Base-by-base conservation (phyloP, 2,113 vertebrate genomes). In the Notothenia coriiceps region DNA sequence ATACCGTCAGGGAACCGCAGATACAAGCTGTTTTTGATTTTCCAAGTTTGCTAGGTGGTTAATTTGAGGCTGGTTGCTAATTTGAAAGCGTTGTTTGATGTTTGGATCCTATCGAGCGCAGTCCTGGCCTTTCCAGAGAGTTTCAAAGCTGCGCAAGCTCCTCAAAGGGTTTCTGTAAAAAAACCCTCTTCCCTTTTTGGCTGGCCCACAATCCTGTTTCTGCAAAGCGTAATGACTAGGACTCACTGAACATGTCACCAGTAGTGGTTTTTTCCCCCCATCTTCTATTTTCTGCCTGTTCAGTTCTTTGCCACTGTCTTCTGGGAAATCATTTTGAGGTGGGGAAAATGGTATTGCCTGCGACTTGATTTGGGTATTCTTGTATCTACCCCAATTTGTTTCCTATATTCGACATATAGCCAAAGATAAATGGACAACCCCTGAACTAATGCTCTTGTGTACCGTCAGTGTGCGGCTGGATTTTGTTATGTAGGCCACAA, bases 1-100 rank as follows among this genome's bases (percentile, higher is more conserved):
- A 87, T 86, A 80, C 83, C 68, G 6, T 74, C 70, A 12, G 88
- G 84, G 86, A 74, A 44, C 49, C 10, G 61, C 74, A n/a, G 71
- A 74, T 77, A 85, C 73, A 79, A 77, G 85, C 77, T 82, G 81
- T 74, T 88, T 84, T 86, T 88, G 80, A 89, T 92, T 89, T 67
- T 57, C 82, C 61, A 68, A 67, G 77, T 83, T 85, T 86, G 86
- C 84, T 75, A 85, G 87, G 86, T 89, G 85, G 77, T 90, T 93
- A 72, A 91, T 94, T 93, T 90, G 89, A 77, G 83, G 89, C 80
- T 70, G 84, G 79, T 75, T 80, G 74, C 83, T 92, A 89, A 92
- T 94, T 92, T 92, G 87, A 89, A 88, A 66, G 85, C 25, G 9
- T 33, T 47, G 85, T 93, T 93, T 92, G 93, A 93, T 91, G 90